Base-by-base conservation (phyloP, 2,888 invertebrate genomes). In the Linnaemya tessellans region DNA sequence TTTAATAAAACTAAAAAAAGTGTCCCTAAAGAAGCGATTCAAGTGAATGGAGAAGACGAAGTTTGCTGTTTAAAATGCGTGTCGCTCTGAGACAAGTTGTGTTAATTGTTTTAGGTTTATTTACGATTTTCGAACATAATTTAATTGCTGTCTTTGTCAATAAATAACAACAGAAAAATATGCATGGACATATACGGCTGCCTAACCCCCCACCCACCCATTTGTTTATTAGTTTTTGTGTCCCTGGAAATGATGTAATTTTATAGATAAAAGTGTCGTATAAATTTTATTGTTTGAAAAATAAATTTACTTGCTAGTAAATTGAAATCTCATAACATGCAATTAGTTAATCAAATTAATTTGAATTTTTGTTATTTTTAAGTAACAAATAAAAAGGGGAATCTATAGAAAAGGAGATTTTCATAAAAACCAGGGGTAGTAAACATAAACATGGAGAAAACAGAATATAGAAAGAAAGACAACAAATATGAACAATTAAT, bases 301-400 rank as follows among this genome's bases (percentile, higher is more conserved):
- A 67, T 46, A 67, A 67, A 67, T 49, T 71, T 15, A 35, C 18
- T 68, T 60, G 46, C 58, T 68, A 68, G 30, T 89, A 90, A 91
- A 83, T 71, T 67, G 77, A 78, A 83, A 83, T 83, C 77, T 78
- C 43, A 71, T 58, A 91, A 90, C 90, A 91, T 89, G 90, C 91
- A 90, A 91, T 90, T 91, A 90, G 90, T 90, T 90, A 91, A 91
- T 90, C 90, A 91, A 90, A 91, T 90, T 91, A 88, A 78, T 85
- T 77, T 58, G 30, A 71, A 60, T 58, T 58, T 58, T 43, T 18
- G 1, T 43, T 30, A 30, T 30, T 20, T 20, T 20, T 11, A 43
- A 43, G 13, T 43, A 43, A 15, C 43, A 43, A 43, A 43, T 13
- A 43, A 43, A 49, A n/a, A 46, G n/a, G 46, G n/a, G 46, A n/a